These are phyloP conservation scores for Xenopus tropicalis DNA, from an alignment of 2,113 vertebrate species.

Conservation along the genomic window UCB_Xtro_10.0 CM004447.2:31795001-31795500, in stretches of 20 bases:
- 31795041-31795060: too few species aligned
- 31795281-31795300: conserved; percentile 38
- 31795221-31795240: conserved; percentile 22
- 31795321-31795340: conserved; percentile 51
- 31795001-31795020: too few species aligned
- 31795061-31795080: too few species aligned
- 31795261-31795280: conserved; percentile 31
- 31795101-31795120: too few species aligned
- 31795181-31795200: too few species aligned
- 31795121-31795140: too few species aligned
- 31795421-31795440: conserved; percentile 59
- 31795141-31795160: too few species aligned
- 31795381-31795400: conserved; percentile 77
- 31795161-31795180: too few species aligned
- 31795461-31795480: conserved; percentile 57
- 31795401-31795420: conserved; percentile 66
- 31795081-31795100: too few species aligned
- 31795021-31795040: too few species aligned
- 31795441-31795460: conserved; percentile 64
- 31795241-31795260: conserved; percentile 32
- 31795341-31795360: conserved; percentile 45
- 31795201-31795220: background rate
- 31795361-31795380: conserved; percentile 52
- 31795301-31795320: conserved; percentile 52
- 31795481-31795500: conserved; percentile 60